Evolutionary conservation across 2,888 invertebrate species (phyloP).

Genomic region (Sisyra terminalis): DNA sequence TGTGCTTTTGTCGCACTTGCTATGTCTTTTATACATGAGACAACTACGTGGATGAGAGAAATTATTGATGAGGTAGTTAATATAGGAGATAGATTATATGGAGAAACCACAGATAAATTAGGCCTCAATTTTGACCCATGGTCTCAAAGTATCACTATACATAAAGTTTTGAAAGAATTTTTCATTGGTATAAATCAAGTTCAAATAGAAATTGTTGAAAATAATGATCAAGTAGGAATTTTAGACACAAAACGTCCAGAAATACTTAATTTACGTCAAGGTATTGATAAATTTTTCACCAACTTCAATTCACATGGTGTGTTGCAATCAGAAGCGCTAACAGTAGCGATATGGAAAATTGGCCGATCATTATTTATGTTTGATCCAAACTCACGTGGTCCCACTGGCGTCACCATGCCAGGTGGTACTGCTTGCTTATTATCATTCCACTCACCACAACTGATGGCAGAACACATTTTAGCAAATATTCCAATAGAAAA

Average conservation of each 20-base stretch:
- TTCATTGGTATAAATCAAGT: slow-evolving; percentile 27
- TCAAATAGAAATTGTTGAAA: slow-evolving; percentile 25
- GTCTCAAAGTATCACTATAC: slow-evolving; percentile 32
- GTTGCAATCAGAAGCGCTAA: slow-evolving; percentile 25
- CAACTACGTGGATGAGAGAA: slow-evolving; percentile 40
- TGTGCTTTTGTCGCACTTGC: slow-evolving; percentile 37
- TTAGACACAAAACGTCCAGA: slow-evolving; percentile 30
- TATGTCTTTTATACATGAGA: slow-evolving; percentile 38
- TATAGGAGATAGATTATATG: slow-evolving; percentile 32
- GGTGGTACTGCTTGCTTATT: slow-evolving; percentile 34
- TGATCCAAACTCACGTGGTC: slow-evolving; percentile 32
- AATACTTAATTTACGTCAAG: slow-evolving; percentile 19
- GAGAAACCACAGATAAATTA: slow-evolving; percentile 30
- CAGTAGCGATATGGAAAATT: slow-evolving; percentile 38
- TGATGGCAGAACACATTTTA: slow-evolving; percentile 33
- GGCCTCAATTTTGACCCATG: slow-evolving; percentile 37
- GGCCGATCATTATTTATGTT: slow-evolving; percentile 39
- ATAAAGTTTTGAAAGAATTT: slow-evolving; percentile 25
- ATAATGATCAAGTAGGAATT: slow-evolving; percentile 28
- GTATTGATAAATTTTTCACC: slow-evolving; percentile 38
- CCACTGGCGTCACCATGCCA: slow-evolving; percentile 29
- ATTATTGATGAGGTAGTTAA: slow-evolving; percentile 36
- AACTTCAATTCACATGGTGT: slow-evolving; percentile 33
- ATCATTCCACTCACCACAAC: slow-evolving; percentile 32
- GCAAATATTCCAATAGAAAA: slow-evolving; percentile 29